Evolutionary conservation across 2,113 vertebrate species (phyloP).

Genomic region (Pseudopipra pipra): DNA sequence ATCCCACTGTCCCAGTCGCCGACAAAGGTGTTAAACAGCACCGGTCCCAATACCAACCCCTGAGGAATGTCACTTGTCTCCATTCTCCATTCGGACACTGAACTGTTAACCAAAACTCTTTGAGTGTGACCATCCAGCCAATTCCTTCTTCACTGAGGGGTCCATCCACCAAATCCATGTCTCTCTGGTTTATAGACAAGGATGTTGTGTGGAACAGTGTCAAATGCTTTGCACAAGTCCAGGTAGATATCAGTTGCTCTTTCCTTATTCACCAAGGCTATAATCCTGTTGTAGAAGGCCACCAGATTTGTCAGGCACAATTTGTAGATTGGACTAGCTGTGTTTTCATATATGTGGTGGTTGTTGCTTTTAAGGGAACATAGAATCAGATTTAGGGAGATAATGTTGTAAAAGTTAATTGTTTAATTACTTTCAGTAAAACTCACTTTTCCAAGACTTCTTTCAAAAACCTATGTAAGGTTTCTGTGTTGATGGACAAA

Average conservation of each 20-base stretch:
- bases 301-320: neutral
- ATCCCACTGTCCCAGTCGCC: no score
- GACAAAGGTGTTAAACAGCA: no score
- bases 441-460: neutral
- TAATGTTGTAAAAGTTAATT: neutral
- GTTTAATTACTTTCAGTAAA: neutral
- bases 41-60: no score
- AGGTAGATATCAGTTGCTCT: neutral
- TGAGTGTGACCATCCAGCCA: no score
- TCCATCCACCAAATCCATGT: neutral
- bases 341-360: rapidly evolving
- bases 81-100: no score
- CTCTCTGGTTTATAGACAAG: neutral
- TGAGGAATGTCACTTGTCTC: no score
- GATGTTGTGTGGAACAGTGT: neutral
- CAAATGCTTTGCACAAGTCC: no score
- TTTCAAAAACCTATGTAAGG: neutral
- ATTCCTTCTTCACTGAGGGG: no score
- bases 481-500: neutral
- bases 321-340: neutral
- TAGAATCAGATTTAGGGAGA: neutral
- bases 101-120: no score
- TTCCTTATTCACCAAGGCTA: neutral
- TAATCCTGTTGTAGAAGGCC: neutral
- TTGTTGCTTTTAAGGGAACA: neutral